phyloP scores from a whole-genome alignment of 2,797 vertebrate genomes.

The Crenichthys baileyi region DNA sequence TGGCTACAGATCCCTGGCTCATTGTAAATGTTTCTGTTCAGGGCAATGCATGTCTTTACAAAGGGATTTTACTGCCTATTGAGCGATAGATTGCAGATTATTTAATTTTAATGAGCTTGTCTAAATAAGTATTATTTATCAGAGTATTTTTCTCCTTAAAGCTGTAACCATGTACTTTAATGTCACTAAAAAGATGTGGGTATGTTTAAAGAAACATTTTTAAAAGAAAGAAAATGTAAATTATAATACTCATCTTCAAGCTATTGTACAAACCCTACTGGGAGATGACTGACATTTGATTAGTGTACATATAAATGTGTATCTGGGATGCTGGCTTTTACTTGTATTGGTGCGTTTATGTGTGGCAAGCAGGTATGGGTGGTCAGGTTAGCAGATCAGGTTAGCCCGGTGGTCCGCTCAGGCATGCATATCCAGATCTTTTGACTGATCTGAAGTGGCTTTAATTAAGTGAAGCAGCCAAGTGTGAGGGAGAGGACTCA shows the following conservation, averaged over 20 bases:
- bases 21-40: conserved; percentile 25
- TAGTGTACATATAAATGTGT: neutral
- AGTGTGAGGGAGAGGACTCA: conserved; percentile 65
- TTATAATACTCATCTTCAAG: neutral
- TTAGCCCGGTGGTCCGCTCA: conserved; percentile 49
- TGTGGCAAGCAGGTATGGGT: conserved; percentile 27
- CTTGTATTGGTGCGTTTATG: conserved; percentile 6
- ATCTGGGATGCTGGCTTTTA: neutral
- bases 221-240: neutral
- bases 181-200: neutral
- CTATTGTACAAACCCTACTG: neutral
- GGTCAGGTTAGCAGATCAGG: conserved; percentile 64
- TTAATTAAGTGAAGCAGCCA: conserved; percentile 75
- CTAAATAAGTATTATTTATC: neutral
- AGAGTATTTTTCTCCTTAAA: neutral
- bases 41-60: neutral
- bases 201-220: neutral
- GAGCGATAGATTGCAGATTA: no score
- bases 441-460: conserved; percentile 71
- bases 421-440: conserved; percentile 55
- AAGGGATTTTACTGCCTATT: conserved; percentile 25
- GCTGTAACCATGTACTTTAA: neutral
- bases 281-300: conserved; percentile 1
- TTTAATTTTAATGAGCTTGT: neutral
- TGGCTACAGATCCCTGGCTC: conserved; percentile 29